phyloP scores from a whole-genome alignment of 2,797 vertebrate genomes.

The Sphenopsis melanotis region DNA sequence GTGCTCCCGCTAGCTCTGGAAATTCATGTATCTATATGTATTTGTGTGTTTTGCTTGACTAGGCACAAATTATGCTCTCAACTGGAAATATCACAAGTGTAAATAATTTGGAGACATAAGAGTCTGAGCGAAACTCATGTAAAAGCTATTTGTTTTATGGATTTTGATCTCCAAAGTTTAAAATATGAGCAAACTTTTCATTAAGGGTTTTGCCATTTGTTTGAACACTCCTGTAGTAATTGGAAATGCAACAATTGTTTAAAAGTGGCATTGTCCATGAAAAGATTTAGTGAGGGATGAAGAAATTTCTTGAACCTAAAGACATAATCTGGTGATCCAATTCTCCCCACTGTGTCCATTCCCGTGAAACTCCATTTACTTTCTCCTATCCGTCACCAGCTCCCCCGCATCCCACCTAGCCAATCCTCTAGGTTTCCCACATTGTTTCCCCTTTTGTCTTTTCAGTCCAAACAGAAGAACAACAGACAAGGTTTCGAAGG shows the following conservation, averaged over 20 bases:
- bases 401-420: conserved; percentile 81
- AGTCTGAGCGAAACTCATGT: conserved; percentile 49
- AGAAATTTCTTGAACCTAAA: conserved; percentile 84
- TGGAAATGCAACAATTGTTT: conserved; percentile 86
- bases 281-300: conserved; percentile 86
- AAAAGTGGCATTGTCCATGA: conserved; percentile 82
- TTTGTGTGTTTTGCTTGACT: conserved; percentile 72
- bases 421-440: conserved; percentile 83
- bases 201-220: conserved; percentile 73
- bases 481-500: conserved; percentile 81
- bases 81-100: conserved; percentile 77
- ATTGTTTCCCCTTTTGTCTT: conserved; percentile 81
- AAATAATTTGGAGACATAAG: conserved; percentile 74
- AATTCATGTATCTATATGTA: conserved; percentile 66
- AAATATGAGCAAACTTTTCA: conserved; percentile 80
- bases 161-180: conserved; percentile 74
- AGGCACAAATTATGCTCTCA: conserved; percentile 73
- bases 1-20: conserved; percentile 65
- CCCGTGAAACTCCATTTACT: conserved; percentile 81
- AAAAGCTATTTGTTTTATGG: conserved; percentile 73
- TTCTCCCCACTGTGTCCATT: conserved; percentile 83
- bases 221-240: conserved; percentile 81
- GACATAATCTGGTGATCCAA: conserved; percentile 85
- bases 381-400: conserved; percentile 69
- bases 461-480: conserved; percentile 85